These are phyloP conservation scores for Thymelicus lineola DNA, from an alignment of 2,888 invertebrate genomes.

Conservation along the genomic window DNA sequence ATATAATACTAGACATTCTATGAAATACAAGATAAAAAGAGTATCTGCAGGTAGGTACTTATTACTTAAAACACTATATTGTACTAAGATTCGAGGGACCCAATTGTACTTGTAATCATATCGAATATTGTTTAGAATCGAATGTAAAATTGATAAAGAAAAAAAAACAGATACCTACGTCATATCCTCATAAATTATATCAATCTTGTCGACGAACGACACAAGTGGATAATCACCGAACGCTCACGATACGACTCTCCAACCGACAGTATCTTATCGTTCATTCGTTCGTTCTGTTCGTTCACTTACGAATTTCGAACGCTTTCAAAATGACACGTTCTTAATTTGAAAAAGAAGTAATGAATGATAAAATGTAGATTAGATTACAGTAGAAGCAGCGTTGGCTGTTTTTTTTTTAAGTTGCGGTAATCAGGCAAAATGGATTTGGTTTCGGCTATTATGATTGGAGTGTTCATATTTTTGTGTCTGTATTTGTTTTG, in stretches of 20 bases:
- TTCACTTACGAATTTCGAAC: conserved; percentile 36
- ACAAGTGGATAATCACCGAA: conserved; percentile 29
- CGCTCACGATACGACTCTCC: conserved; percentile 12
- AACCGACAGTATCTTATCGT: conserved; percentile 26
- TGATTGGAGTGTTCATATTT: conserved; percentile 57
- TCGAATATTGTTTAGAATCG: not conserved
- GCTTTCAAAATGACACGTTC: conserved; percentile 8
- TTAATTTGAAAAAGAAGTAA: conserved; percentile 10
- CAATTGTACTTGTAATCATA: not conserved
- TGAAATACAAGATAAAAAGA: too few species aligned
- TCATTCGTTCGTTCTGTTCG: conserved; percentile 39
- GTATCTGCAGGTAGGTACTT: too few species aligned
- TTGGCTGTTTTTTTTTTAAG: conserved; percentile 16
- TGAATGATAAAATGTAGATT: conserved; percentile 38
- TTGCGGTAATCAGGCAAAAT: conserved; percentile 48
- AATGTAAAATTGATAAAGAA: conserved; percentile 1
- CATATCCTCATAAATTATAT: conserved; percentile 26
- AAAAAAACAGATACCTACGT: conserved; percentile 2
- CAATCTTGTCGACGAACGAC: conserved; percentile 4
- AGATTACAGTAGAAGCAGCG: conserved; percentile 20
- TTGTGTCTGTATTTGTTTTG: conserved; percentile 72
- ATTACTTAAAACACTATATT: too few species aligned
- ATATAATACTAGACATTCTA: too few species aligned
- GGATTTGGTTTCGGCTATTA: conserved; percentile 57
- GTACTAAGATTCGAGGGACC: too few species aligned